A percentile compares a stretch with the other conserved stretches of the same genome.
phyloP scores from a whole-genome alignment of 2,113 vertebrate genomes.

The Nyctibius bracteatus region DNA sequence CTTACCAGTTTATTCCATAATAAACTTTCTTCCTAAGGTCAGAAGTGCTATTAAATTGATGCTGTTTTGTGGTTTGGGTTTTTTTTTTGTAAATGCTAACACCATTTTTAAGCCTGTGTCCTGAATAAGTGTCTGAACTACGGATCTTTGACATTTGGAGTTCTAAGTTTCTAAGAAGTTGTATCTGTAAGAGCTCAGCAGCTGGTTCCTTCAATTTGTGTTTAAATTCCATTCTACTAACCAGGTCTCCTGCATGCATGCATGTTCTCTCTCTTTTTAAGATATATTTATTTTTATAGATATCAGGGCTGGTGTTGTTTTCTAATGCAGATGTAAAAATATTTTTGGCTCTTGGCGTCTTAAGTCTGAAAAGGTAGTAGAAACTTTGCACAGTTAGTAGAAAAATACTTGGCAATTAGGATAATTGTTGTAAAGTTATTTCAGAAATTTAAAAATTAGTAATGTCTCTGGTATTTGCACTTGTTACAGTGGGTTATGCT shows the following conservation, averaged over 20 bases:
- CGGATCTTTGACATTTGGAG: background rate
- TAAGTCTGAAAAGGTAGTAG: background rate
- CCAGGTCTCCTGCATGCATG: background rate
- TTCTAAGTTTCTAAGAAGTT: background rate
- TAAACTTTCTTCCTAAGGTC: background rate
- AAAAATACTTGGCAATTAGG: background rate
- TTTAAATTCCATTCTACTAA: background rate
- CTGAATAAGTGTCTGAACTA: background rate
- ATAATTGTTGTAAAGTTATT: background rate
- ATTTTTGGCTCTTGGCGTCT: background rate
- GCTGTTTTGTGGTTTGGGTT: background rate
- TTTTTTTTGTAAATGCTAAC: background rate
- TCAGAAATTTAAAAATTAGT: background rate
- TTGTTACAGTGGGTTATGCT: background rate
- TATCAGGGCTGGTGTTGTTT: background rate
- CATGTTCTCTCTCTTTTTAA: background rate
- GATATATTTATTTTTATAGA: background rate
- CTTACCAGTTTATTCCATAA: background rate
- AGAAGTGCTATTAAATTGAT: background rate
- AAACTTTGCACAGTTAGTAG: background rate
- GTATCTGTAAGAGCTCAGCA: background rate
- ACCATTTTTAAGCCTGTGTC: background rate
- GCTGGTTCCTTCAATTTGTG: background rate
- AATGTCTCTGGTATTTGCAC: background rate
- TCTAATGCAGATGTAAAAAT: background rate